Conservation (phyloP, 2,888 invertebrate genomes). For the Rhogogaster chlorosoma region DNA sequence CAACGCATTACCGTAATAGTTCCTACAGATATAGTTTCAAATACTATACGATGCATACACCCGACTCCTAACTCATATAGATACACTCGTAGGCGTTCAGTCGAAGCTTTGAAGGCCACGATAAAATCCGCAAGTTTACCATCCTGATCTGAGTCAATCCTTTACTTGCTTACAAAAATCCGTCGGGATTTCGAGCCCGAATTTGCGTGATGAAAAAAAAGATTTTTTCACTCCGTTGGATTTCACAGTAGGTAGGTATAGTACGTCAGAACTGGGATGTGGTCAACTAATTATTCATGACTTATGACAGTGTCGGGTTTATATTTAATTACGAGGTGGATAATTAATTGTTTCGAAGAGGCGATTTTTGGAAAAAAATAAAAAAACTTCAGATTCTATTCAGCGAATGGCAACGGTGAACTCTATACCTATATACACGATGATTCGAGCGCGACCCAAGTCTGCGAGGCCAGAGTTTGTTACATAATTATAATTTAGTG, state of each 20-base stretch:
- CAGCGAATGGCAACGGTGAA: conserved; percentile 15
- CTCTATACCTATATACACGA: conserved; percentile 1
- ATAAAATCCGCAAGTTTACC: not conserved
- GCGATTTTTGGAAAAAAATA: not conserved
- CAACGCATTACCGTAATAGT: conserved; percentile 53
- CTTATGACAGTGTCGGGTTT: not conserved
- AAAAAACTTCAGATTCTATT: not conserved
- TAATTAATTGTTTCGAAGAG: conserved; percentile 26
- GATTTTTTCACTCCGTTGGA: not conserved
- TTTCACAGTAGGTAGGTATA: too few species aligned
- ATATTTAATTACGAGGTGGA: not conserved
- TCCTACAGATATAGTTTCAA: conserved; percentile 41
- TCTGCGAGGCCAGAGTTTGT: not conserved
- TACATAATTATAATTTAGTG: not conserved
- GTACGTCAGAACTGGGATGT: not conserved
- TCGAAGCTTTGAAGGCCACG: conserved; percentile 3
- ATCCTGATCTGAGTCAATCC: not conserved
- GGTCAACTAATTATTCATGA: too few species aligned
- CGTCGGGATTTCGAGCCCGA: not conserved
- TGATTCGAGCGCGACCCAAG: not conserved
- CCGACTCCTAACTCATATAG: not conserved
- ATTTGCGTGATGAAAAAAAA: too few species aligned
- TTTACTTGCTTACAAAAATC: not conserved
- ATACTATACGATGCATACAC: conserved; percentile 3
- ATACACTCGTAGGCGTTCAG: conserved; percentile 7